These are phyloP conservation scores for Ochotona curzoniae DNA, from an alignment of 2,113 vertebrate genomes.

Conservation along the genomic window DNA sequence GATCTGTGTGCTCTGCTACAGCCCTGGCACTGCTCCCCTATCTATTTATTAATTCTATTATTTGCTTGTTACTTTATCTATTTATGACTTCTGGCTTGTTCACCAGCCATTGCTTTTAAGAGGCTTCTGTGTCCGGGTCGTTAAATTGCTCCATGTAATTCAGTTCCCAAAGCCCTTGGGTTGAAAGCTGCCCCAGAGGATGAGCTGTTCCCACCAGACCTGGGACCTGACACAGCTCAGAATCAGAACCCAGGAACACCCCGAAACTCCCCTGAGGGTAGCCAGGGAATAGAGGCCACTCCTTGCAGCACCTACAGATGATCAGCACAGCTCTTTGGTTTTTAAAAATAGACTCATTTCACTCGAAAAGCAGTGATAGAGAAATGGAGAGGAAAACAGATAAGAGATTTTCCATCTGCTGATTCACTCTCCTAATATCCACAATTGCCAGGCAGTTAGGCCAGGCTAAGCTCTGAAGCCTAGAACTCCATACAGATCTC, in stretches of 20 bases:
- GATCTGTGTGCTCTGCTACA: neutral
- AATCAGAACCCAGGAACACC: neutral
- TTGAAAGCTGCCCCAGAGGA: neutral
- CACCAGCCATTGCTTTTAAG: neutral
- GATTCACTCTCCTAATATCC: too few species aligned
- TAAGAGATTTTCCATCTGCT: too few species aligned
- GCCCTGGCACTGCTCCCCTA: neutral
- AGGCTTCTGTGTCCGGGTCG: neutral
- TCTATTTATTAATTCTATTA: constrained; percentile 58
- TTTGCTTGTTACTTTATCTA: constrained; percentile 54
- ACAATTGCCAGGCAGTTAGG: too few species aligned
- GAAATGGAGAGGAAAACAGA: too few species aligned
- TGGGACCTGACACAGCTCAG: neutral
- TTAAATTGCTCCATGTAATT: neutral
- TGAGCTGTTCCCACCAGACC: neutral
- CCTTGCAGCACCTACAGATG: neutral
- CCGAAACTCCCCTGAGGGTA: neutral
- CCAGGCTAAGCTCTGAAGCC: too few species aligned
- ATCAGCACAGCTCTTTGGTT: neutral
- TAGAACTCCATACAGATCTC: too few species aligned
- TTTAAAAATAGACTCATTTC: too few species aligned
- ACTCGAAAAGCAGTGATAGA: too few species aligned
- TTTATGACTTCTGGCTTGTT: constrained; percentile 15
- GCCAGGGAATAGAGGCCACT: too few species aligned
- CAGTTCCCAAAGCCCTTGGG: neutral